A percentile compares a stretch with the other conserved stretches of the same genome.
Conservation (phyloP, 1,140 invertebrate genomes). For the Drosophila sulfurigaster region DNA sequence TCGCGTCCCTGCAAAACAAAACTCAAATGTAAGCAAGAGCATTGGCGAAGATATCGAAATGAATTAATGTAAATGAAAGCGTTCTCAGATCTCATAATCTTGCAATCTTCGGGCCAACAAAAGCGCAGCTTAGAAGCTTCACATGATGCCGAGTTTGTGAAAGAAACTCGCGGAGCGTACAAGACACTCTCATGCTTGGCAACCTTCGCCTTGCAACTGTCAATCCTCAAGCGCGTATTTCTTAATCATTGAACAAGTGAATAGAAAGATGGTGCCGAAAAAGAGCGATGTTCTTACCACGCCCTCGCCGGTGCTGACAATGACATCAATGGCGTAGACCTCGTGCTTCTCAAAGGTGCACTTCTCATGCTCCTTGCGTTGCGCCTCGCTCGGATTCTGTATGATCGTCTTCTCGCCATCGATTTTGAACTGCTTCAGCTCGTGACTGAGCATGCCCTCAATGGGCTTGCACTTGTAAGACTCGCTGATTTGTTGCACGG, state of each 20-base stretch:
- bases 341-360: conserved; percentile 98
- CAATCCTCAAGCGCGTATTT: conserved; percentile 74
- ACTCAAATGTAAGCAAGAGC: conserved; percentile 31
- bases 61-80: background rate
- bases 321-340: conserved; percentile 99
- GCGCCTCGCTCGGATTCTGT: conserved; percentile 98
- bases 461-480: conserved; percentile 98
- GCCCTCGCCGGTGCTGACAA: conserved; percentile 97
- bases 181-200: conserved; percentile 36
- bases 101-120: conserved; percentile 65
- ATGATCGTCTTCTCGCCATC: conserved; percentile 99
- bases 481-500: conserved; percentile 96
- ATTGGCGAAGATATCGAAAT: background rate
- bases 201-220: conserved; percentile 30
- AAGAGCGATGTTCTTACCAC: conserved; percentile 85
- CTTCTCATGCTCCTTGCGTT: conserved; percentile 99
- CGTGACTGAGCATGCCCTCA: conserved; percentile 99
- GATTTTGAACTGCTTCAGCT: conserved; percentile 98
- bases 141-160: conserved; percentile 46
- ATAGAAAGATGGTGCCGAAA: background rate
- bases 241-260: conserved; percentile 78
- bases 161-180: conserved; percentile 29
- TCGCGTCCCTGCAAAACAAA: conserved; percentile 90
- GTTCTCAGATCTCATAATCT: conserved; percentile 85
- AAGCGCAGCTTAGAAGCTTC: conserved; percentile 12